Conservation (phyloP, 2,888 invertebrate species). For the Meteorus colon region DNA sequence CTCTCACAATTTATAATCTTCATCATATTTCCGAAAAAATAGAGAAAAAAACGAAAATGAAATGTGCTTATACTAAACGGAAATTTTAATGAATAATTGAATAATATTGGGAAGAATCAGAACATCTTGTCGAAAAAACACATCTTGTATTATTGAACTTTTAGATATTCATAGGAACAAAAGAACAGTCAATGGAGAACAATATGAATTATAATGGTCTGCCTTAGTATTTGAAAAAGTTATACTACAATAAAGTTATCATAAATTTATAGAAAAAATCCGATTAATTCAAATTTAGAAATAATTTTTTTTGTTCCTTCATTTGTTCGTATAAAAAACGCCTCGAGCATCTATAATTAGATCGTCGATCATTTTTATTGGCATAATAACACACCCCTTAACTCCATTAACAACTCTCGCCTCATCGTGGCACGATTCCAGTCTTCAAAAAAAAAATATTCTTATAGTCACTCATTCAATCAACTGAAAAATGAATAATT, state of each 20-base stretch:
- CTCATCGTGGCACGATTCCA: conserved; percentile 36
- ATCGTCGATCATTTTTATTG: background rate
- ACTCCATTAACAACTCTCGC: conserved; percentile 25
- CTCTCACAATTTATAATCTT: background rate
- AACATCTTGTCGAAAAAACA: background rate
- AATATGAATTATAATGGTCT: background rate
- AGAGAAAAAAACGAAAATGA: background rate
- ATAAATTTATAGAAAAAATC: background rate
- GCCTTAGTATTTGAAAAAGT: background rate
- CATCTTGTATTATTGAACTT: background rate
- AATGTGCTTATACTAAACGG: background rate
- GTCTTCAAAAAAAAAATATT: conserved; percentile 30
- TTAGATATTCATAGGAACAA: background rate
- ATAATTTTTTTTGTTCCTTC: background rate
- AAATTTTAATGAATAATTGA: background rate
- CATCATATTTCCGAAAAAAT: background rate
- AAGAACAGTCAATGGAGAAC: background rate
- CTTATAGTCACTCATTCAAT: background rate
- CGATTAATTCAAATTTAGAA: background rate
- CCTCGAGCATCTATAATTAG: background rate
- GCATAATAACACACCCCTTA: conserved; percentile 19
- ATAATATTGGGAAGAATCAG: background rate
- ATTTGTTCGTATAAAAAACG: conserved; percentile 2
- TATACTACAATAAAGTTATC: background rate
- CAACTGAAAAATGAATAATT: background rate